A percentile compares a stretch with the other conserved stretches of the same genome.
These are phyloP conservation scores for Tetranychus piercei DNA, from an alignment of 2,888 invertebrate genomes.

Conservation along the genomic window DNA sequence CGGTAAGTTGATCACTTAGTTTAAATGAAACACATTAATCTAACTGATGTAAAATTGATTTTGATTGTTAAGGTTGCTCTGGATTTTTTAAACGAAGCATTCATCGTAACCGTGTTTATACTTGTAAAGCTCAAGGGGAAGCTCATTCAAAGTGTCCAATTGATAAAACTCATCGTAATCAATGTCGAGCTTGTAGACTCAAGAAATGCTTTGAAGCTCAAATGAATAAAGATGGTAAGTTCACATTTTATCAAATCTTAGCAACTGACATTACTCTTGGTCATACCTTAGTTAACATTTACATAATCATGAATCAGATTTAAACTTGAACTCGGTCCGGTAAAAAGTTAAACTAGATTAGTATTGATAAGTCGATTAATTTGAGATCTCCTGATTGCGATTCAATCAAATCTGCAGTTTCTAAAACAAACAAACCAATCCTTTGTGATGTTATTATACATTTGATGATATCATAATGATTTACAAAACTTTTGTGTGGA, in stretches of 20 bases:
- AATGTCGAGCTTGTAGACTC: constrained; percentile 83
- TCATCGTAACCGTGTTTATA: constrained; percentile 83
- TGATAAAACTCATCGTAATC: constrained; percentile 89
- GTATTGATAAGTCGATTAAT: too few species aligned
- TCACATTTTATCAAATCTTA: background rate
- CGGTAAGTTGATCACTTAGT: constrained; percentile 45
- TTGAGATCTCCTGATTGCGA: too few species aligned
- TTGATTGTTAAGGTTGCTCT: constrained; percentile 52
- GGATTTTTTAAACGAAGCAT: constrained; percentile 92
- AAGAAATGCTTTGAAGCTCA: constrained; percentile 86
- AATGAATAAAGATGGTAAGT: constrained; percentile 95
- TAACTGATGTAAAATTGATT: background rate
- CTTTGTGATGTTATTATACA: too few species aligned
- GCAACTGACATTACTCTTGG: background rate
- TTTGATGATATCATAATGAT: too few species aligned
- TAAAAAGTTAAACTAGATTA: too few species aligned
- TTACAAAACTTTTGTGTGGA: too few species aligned
- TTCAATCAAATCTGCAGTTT: too few species aligned
- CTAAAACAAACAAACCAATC: too few species aligned
- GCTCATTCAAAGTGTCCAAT: constrained; percentile 75
- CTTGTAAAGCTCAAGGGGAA: constrained; percentile 80
- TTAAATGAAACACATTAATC: background rate
- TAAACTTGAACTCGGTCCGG: too few species aligned
- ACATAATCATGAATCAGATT: too few species aligned
- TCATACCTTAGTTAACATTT: too few species aligned